Evolutionary conservation across 2,888 invertebrate genomes (phyloP), one percentile per base, ranked within the genome.

Genomic region (Resseliella maxima): DNA sequence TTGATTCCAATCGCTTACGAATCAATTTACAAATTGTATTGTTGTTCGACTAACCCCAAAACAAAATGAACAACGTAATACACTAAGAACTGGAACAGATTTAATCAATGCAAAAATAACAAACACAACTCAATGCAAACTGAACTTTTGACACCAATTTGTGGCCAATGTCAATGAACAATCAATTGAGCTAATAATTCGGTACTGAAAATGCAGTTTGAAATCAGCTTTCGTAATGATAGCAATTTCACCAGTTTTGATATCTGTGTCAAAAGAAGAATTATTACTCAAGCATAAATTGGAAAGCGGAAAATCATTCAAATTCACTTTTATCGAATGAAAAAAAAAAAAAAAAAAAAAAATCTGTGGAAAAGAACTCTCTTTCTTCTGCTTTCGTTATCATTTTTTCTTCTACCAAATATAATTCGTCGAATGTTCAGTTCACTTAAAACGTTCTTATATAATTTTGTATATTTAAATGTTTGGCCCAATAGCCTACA

Each of bases 291-390:
- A 18, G 46, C 46, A 18, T 15, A 50, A 15, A 50, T 18, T 72
- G 31, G 72, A 15, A 72, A 72, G 72, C 72, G 72, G 72, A 35
- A 72, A 31, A 72, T 72, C 72, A 35, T 35, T 2, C n/a, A 72
- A 35, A 72, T 31, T 35, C 15, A 24, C 2, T 59, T 3, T 59
- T 59, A 59, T 24, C 2, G 5, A 21, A 41, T 8, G 41, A 41
- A 41, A 41, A 41, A n/a, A 24, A 59, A 59, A 59, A 3, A 41
- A 41, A 12, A 41, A 41, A 41, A 41, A n/a, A 24, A 59, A 59
- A 59, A 3, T 59, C 59, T 18, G 15, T 59, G 27, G 31, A 72
- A 72, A 72, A 31, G 31, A 15, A 10, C 2, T 72, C 15, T 15
- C 12, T 72, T 72, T 72, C 31, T 27, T 21, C n/a, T 59, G 27